Conservation (phyloP, 2,888 invertebrate species). For the Crioceris asparagi region DNA sequence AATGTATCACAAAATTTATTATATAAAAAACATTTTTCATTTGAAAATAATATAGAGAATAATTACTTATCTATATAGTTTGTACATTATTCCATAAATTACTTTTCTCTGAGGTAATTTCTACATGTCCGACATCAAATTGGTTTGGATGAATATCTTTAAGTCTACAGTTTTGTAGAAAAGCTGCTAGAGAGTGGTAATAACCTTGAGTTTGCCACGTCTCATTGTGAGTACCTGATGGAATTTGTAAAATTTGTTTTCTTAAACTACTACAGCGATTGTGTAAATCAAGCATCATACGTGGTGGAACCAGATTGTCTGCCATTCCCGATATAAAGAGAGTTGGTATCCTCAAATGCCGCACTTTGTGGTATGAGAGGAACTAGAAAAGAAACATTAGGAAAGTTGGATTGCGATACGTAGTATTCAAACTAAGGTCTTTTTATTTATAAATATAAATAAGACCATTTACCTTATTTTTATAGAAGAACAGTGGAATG, state of each 20-base stretch:
- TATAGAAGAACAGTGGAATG: conserved; percentile 75
- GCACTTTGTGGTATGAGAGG: conserved; percentile 63
- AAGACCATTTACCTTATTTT: conserved; percentile 67
- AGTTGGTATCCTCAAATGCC: conserved; percentile 61
- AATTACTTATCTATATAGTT: too few species aligned
- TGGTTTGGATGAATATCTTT: too few species aligned
- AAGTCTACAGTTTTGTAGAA: conserved; percentile 38
- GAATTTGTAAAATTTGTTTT: conserved; percentile 69
- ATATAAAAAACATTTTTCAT: too few species aligned
- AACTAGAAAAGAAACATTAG: conserved; percentile 44
- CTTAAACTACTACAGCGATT: conserved; percentile 60
- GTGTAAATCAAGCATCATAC: conserved; percentile 78
- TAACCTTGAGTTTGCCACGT: conserved; percentile 87
- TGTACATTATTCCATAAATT: too few species aligned
- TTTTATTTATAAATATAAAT: not conserved
- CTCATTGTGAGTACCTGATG: conserved; percentile 85
- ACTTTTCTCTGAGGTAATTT: too few species aligned
- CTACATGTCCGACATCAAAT: too few species aligned
- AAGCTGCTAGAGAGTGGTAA: conserved; percentile 47
- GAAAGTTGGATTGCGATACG: not conserved
- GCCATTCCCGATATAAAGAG: conserved; percentile 81
- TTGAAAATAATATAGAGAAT: too few species aligned
- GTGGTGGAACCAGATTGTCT: conserved; percentile 80
- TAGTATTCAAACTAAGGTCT: not conserved
- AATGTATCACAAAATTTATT: too few species aligned